Conservation (phyloP, 2,113 vertebrate species). For the Epinephelus lanceolatus region DNA sequence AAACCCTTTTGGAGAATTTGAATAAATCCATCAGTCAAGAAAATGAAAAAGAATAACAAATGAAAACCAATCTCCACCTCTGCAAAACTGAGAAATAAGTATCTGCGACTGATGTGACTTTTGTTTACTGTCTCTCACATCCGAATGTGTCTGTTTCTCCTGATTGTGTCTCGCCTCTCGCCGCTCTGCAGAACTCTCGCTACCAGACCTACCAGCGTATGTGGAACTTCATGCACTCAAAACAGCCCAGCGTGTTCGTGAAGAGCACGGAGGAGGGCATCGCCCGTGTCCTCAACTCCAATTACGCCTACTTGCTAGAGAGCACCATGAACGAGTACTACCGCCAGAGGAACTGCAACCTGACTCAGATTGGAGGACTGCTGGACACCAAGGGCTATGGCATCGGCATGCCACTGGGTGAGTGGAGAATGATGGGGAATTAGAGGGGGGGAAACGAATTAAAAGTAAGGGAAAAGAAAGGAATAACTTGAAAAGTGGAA, state of each 20-base stretch:
- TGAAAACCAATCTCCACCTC: slow-evolving; percentile 1
- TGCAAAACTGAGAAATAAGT: not conserved
- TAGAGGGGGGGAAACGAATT: not conserved
- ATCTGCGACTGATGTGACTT: not conserved
- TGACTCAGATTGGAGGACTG: slow-evolving; percentile 98
- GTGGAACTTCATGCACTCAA: slow-evolving; percentile 99
- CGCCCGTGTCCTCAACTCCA: slow-evolving; percentile 96
- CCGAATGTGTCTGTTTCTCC: slow-evolving; percentile 14
- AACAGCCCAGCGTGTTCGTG: slow-evolving; percentile 97
- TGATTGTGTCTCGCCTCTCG: not conserved
- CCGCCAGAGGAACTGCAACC: slow-evolving; percentile 97
- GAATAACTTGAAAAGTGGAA: not conserved
- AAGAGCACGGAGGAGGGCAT: slow-evolving; percentile 99
- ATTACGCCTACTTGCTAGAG: slow-evolving; percentile 98
- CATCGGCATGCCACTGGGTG: slow-evolving; percentile 98
- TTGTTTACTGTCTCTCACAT: slow-evolving; percentile 15
- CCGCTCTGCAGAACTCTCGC: slow-evolving; percentile 91
- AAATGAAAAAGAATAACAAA: slow-evolving; percentile 17
- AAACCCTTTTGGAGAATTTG: slow-evolving; percentile 9
- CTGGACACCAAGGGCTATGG: slow-evolving; percentile 99
- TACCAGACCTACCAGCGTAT: slow-evolving; percentile 99
- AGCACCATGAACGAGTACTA: slow-evolving; percentile 99
- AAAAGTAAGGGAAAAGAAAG: not conserved
- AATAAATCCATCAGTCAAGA: slow-evolving; percentile 43
- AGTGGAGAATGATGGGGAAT: slow-evolving; percentile 23